A percentile compares a stretch with the other conserved stretches of the same genome.
phyloP scores from a whole-genome alignment of 1,140 invertebrate species.

The Ceratina calcarata region DNA sequence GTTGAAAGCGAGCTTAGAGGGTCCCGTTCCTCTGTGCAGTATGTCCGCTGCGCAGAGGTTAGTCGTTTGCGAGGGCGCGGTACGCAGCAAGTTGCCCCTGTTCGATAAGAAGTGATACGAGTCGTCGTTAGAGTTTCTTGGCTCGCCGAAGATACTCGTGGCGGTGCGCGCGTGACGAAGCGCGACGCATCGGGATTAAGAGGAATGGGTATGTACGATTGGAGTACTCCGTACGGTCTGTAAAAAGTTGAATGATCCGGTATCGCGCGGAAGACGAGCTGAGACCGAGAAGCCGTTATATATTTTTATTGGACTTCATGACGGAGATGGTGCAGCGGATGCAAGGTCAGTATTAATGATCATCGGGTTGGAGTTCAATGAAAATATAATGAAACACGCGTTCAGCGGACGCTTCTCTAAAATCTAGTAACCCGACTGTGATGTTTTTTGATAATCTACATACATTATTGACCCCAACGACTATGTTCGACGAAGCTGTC shows the following conservation, averaged over 20 bases:
- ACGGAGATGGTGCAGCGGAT: neutral
- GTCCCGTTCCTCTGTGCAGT: conserved; percentile 71
- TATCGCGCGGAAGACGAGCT: neutral
- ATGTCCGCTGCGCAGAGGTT: conserved; percentile 82
- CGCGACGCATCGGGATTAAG: neutral
- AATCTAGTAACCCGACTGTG: conserved; percentile 72
- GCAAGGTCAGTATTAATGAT: neutral
- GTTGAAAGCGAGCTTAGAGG: conserved; percentile 73
- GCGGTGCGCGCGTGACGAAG: neutral
- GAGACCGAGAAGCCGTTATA: neutral
- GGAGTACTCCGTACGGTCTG: neutral
- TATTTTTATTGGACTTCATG: conserved; percentile 3
- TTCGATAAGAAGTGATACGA: conserved; percentile 87
- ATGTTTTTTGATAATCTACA: conserved; percentile 74
- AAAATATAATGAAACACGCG: neutral
- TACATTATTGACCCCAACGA: conserved; percentile 59
- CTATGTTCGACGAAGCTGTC: conserved; percentile 51
- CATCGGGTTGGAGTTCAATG: neutral
- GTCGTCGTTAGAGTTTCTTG: conserved; percentile 27
- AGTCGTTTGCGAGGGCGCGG: conserved; percentile 90
- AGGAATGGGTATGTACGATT: conserved; percentile 5
- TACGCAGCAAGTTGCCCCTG: conserved; percentile 90
- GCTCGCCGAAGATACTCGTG: neutral
- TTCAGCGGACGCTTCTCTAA: conserved; percentile 56
- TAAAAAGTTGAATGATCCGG: neutral